Percentiles rank a stretch among this genome's conserved stretches.
These are phyloP conservation scores for Parotia lawesii DNA, from an alignment of 2,113 vertebrate species.

Conservation along the genomic window DNA sequence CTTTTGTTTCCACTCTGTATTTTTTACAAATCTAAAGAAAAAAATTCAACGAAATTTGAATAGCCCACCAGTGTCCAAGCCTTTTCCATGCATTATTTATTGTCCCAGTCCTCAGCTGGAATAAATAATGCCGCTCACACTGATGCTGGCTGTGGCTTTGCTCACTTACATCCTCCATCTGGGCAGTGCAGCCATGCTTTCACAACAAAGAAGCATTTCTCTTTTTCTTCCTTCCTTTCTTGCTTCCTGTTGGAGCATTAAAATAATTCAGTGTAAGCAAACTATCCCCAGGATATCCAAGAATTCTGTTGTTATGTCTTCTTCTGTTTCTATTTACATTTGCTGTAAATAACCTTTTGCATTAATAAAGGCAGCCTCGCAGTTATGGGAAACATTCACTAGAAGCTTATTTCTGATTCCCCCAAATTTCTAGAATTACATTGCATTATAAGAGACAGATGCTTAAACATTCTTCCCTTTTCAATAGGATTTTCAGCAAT, in stretches of 20 bases:
- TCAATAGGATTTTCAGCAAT: neutral
- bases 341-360: slow-evolving; percentile 3
- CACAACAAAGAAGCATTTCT: neutral
- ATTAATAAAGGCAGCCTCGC: neutral
- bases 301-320: neutral
- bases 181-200: neutral
- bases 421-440: neutral
- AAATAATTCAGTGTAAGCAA: slow-evolving; percentile 25
- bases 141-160: slow-evolving; percentile 4
- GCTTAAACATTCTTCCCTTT: neutral
- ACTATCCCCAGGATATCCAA: slow-evolving; percentile 25
- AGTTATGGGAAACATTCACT: neutral
- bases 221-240: slow-evolving; percentile 29
- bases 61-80: neutral
- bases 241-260: neutral
- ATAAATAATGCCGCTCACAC: neutral
- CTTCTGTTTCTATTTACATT: slow-evolving; percentile 10
- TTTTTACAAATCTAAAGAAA: neutral
- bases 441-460: neutral
- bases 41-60: neutral
- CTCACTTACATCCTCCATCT: slow-evolving; percentile 17
- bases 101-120: neutral
- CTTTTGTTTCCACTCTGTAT: neutral
- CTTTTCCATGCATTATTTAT: slow-evolving; percentile 20
- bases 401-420: neutral